Conservation (phyloP, 1,140 invertebrate species). For the Bicyclus anynana region DNA sequence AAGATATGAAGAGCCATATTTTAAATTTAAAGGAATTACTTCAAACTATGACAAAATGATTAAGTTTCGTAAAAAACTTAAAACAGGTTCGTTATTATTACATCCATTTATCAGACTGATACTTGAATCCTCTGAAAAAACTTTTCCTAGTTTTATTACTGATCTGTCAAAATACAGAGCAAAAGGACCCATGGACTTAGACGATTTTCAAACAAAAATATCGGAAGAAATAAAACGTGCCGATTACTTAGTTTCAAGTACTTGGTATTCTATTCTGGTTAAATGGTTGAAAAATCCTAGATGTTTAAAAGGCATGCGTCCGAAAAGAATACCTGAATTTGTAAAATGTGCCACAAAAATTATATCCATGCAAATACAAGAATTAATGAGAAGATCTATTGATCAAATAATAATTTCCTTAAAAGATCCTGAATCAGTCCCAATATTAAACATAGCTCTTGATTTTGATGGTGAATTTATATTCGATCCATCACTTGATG, state of each 20-base stretch:
- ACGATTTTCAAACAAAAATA: constrained; percentile 68
- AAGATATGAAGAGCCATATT: constrained; percentile 69
- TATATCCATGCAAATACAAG: constrained; percentile 73
- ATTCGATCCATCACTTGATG: constrained; percentile 67
- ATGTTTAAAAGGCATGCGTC: constrained; percentile 55
- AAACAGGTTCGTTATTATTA: constrained; percentile 76
- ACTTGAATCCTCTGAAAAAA: constrained; percentile 74
- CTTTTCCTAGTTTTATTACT: constrained; percentile 78
- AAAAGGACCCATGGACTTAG: constrained; percentile 61
- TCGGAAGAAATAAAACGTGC: constrained; percentile 66
- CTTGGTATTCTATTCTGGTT: constrained; percentile 66
- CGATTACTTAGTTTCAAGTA: constrained; percentile 68
- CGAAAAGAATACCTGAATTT: constrained; percentile 56
- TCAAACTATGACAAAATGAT: constrained; percentile 78
- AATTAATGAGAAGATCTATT: constrained; percentile 72
- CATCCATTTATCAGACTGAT: constrained; percentile 81
- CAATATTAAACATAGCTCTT: constrained; percentile 62
- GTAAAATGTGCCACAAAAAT: constrained; percentile 65
- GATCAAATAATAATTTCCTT: constrained; percentile 58
- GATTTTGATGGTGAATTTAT: constrained; percentile 72
- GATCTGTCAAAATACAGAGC: constrained; percentile 75
- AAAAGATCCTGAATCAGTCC: constrained; percentile 52
- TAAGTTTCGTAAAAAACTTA: constrained; percentile 76
- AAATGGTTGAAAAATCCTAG: constrained; percentile 68
- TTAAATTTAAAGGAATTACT: constrained; percentile 79